Percentiles rank a stretch among this genome's conserved stretches.
Evolutionary conservation across 2,888 invertebrate genomes (phyloP).

Genomic region (Mermis nigrescens): DNA sequence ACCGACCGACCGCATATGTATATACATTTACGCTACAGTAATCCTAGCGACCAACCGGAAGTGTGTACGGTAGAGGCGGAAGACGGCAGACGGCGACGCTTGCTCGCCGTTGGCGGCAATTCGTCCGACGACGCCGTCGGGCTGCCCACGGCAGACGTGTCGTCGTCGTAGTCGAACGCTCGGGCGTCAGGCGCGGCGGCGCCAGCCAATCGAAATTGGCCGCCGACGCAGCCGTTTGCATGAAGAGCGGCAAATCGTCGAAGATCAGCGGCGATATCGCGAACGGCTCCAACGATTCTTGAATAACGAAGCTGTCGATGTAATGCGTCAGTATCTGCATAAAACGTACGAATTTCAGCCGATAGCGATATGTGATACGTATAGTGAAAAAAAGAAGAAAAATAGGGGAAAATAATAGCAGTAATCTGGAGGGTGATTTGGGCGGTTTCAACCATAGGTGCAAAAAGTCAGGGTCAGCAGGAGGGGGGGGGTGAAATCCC

Average conservation of each 20-base stretch:
- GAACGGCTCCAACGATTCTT: conserved; percentile 13
- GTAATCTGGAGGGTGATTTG: no score
- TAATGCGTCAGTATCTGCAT: conserved; percentile 9
- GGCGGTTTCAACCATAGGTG: no score
- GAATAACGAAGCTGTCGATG: conserved; percentile 13
- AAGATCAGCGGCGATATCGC: conserved; percentile 2
- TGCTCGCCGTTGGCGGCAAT: not conserved
- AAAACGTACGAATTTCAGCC: not conserved
- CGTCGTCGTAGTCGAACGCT: not conserved
- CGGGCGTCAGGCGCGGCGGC: conserved; percentile 5
- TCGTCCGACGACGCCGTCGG: not conserved
- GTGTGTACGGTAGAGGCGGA: no score
- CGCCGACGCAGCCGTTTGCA: not conserved
- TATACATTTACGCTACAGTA: no score
- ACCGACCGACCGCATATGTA: no score
- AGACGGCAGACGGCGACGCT: not conserved
- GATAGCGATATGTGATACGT: no score
- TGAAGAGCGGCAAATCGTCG: conserved; percentile 5
- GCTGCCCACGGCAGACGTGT: not conserved
- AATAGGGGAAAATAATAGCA: no score
- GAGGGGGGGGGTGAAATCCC: no score
- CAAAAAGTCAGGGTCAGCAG: no score
- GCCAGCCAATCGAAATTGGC: not conserved
- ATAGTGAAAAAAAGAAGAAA: not conserved
- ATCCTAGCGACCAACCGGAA: no score